These are phyloP conservation scores for Cricetomys ansorgei DNA, from an alignment of 2,113 vertebrate species.

Conservation along the genomic window DNA sequence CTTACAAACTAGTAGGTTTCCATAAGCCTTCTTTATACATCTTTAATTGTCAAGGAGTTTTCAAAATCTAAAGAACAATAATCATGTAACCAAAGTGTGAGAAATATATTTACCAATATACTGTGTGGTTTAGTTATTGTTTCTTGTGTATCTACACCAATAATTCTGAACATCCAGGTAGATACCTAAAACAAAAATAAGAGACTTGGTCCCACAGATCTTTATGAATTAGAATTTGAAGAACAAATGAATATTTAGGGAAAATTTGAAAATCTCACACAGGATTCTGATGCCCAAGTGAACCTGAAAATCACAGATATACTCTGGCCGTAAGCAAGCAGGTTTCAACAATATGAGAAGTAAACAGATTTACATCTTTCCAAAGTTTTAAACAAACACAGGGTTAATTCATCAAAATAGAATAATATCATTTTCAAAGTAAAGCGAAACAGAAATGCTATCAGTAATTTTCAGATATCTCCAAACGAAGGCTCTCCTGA, in stretches of 20 bases:
- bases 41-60: neutral
- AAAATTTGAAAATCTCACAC: neutral
- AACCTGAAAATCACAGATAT: neutral
- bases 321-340: neutral
- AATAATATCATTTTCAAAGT: neutral
- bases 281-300: neutral
- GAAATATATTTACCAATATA: constrained; percentile 33
- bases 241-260: neutral
- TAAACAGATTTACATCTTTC: constrained; percentile 27
- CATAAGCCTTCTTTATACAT: neutral
- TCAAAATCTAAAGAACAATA: constrained; percentile 48
- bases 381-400: neutral
- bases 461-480: constrained; percentile 32
- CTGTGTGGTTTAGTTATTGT: constrained; percentile 3
- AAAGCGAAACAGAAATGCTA: neutral
- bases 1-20: neutral
- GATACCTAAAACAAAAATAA: neutral
- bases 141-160: constrained; percentile 6
- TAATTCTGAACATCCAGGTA: constrained; percentile 33
- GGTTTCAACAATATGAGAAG: neutral
- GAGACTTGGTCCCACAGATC: neutral
- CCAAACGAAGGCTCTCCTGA: neutral
- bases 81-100: neutral
- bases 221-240: constrained; percentile 45
- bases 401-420: constrained; percentile 17